Evolutionary conservation across 2,797 vertebrate species (phyloP).

Genomic region (Acanthopagrus latus): DNA sequence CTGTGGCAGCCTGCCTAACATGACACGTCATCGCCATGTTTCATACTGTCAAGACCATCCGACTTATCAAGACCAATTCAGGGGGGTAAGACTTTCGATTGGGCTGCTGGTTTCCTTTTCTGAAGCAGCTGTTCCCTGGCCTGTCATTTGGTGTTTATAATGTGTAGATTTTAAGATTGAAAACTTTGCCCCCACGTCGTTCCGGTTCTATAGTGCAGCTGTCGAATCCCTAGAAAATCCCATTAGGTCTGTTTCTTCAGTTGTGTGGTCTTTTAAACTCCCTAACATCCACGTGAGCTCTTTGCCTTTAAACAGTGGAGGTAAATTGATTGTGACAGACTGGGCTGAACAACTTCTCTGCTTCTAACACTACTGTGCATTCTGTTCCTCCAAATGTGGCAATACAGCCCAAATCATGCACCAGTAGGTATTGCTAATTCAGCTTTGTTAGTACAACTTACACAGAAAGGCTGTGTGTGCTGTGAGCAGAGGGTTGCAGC

Average conservation of each 20-base stretch:
- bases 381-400: conserved; percentile 6
- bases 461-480: conserved; percentile 24
- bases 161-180: not conserved
- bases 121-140: not conserved
- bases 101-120: not conserved
- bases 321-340: not conserved
- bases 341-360: not conserved
- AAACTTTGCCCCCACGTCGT: not conserved
- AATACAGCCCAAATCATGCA: conserved; percentile 4
- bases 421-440: conserved; percentile 42
- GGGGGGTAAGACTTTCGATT: no score
- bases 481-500: conserved; percentile 20
- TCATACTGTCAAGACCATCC: no score
- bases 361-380: not conserved
- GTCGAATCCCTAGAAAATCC: not conserved
- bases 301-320: not conserved
- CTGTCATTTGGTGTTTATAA: not conserved
- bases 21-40: no score
- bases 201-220: not conserved
- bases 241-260: not conserved
- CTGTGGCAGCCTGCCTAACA: no score
- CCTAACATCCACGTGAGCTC: not conserved
- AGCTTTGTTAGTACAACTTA: conserved; percentile 14
- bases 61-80: no score
- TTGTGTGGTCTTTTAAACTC: not conserved